Percentiles rank a stretch among this genome's conserved stretches.
Evolutionary conservation across 2,113 vertebrate genomes (phyloP).

Genomic region (Asarcornis scutulata): DNA sequence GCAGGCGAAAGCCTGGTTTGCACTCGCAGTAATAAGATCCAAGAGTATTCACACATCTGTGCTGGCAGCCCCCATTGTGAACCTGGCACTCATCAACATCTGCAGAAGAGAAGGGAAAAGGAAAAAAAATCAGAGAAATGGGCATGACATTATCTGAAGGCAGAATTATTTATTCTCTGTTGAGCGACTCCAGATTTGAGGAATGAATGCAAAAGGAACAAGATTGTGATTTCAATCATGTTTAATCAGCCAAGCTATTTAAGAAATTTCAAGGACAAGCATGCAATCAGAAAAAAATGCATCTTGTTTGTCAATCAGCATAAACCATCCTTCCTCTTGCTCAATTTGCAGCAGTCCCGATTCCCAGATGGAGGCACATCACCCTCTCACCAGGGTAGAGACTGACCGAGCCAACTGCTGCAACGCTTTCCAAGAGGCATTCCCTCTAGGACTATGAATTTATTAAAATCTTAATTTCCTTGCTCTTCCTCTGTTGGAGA

Average conservation of each 20-base stretch:
- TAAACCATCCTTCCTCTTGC: neutral
- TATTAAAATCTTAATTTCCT: neutral
- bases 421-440: neutral
- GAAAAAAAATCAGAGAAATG: neutral
- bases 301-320: neutral
- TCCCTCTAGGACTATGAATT: neutral
- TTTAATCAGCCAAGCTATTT: neutral
- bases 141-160: neutral
- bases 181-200: neutral
- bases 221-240: rapidly evolving
- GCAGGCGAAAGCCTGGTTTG: slow-evolving; percentile 85
- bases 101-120: slow-evolving; percentile 24
- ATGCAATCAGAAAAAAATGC: rapidly evolving
- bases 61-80: slow-evolving; percentile 96
- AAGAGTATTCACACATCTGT: slow-evolving; percentile 90
- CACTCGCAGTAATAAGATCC: slow-evolving; percentile 92
- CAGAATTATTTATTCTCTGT: neutral
- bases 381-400: neutral
- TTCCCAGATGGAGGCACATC: neutral
- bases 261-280: neutral
- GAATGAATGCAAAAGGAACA: neutral
- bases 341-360: rapidly evolving
- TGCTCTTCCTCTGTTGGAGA: neutral
- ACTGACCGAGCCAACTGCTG: neutral
- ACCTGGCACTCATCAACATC: slow-evolving; percentile 93